Evolutionary conservation across 1,140 invertebrate genomes (phyloP).

Genomic region (Drosophila parvula): DNA sequence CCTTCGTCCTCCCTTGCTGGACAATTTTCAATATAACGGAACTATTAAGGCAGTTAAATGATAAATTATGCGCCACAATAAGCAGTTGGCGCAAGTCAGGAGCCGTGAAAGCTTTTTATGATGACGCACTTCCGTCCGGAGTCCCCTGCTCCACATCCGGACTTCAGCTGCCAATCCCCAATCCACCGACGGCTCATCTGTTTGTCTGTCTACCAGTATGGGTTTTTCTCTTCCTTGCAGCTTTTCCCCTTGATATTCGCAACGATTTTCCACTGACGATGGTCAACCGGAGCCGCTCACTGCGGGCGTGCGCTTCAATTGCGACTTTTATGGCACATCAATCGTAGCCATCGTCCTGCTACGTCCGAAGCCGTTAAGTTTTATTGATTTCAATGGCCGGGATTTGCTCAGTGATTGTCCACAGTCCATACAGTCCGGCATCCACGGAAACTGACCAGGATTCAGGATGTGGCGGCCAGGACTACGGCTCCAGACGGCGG

Average conservation of each 20-base stretch:
- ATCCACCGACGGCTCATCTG: slow-evolving; percentile 26
- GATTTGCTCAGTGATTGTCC: slow-evolving; percentile 78
- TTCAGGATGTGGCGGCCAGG: slow-evolving; percentile 31
- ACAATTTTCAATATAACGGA: slow-evolving; percentile 76
- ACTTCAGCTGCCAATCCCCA: slow-evolving; percentile 23
- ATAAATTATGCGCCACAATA: slow-evolving; percentile 82
- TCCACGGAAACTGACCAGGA: slow-evolving; percentile 28
- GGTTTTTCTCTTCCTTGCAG: background rate
- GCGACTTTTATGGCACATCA: slow-evolving; percentile 82
- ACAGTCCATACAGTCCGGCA: slow-evolving; percentile 14
- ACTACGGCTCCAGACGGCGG: slow-evolving; percentile 7
- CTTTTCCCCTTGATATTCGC: slow-evolving; percentile 3
- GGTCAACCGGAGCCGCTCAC: slow-evolving; percentile 55
- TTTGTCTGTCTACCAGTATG: slow-evolving; percentile 31
- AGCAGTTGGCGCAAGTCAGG: slow-evolving; percentile 54
- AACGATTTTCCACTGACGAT: slow-evolving; percentile 26
- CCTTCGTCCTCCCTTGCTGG: slow-evolving; percentile 11
- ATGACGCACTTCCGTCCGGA: slow-evolving; percentile 75
- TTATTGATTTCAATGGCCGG: slow-evolving; percentile 81
- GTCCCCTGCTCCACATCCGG: slow-evolving; percentile 12
- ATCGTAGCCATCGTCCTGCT: slow-evolving; percentile 50
- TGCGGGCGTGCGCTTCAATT: slow-evolving; percentile 79
- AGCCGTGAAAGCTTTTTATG: slow-evolving; percentile 79
- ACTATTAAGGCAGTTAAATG: slow-evolving; percentile 82
- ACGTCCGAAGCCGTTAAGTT: slow-evolving; percentile 75